A percentile compares a stretch with the other conserved stretches of the same genome.
Evolutionary conservation across 53 echinoderm and acorn worm species (phyloP).

Genomic region (Glandiceps talaboti): DNA sequence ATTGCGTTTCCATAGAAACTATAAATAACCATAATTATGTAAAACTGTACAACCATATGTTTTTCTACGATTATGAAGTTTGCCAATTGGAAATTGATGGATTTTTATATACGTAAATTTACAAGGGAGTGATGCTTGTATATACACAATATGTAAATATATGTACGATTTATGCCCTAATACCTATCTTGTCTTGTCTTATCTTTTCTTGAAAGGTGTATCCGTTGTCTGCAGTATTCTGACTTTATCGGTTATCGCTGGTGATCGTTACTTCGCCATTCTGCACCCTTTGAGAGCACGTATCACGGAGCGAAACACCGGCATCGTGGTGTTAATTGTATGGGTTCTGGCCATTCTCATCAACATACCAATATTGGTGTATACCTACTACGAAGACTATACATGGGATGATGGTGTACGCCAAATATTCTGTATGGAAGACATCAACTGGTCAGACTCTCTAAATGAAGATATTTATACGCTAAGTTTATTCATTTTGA

Average conservation of each 20-base stretch:
- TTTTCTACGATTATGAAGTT: too few species aligned
- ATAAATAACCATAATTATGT: too few species aligned
- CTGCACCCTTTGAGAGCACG: conserved; percentile 81
- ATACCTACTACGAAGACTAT: conserved; percentile 16
- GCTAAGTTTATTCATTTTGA: conserved; percentile 22
- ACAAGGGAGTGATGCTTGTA: too few species aligned
- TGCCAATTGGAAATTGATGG: too few species aligned
- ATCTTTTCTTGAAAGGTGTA: conserved; percentile 34
- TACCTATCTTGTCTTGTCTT: too few species aligned
- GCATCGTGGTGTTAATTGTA: conserved; percentile 41
- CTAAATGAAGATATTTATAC: conserved; percentile 34
- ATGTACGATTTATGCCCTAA: too few species aligned
- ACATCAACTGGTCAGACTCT: background rate
- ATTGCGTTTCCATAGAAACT: too few species aligned
- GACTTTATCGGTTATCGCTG: conserved; percentile 73
- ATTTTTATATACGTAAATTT: too few species aligned
- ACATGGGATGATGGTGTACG: conserved; percentile 43
- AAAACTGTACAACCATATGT: too few species aligned
- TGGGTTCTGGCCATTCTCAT: conserved; percentile 57
- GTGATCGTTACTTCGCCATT: conserved; percentile 89
- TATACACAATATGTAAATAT: too few species aligned
- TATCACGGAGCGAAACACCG: conserved; percentile 65
- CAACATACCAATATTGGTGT: conserved; percentile 44
- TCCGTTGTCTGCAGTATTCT: conserved; percentile 83
- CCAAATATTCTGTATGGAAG: background rate